Base-by-base conservation (phyloP, 2,797 vertebrate species). In the Kryptolebias ocellatus region DNA sequence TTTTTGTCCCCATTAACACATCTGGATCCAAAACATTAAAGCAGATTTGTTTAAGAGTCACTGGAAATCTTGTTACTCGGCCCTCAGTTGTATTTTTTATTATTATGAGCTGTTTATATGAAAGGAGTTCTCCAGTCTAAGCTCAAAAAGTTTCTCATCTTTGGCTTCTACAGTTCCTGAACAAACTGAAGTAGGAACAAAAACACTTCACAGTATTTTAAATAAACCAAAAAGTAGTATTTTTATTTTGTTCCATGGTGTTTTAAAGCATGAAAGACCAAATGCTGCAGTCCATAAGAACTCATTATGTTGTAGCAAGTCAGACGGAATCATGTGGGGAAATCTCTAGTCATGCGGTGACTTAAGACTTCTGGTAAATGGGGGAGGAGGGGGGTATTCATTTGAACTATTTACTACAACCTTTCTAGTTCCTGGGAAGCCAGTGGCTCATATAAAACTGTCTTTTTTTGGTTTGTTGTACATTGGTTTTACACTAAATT, bases 391-490 rank as follows among this genome's bases (percentile, higher is more conserved):
- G 12, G 45, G 31, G 2, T 50, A 3, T 27, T 66, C 20, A 14
- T 64, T 51, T 59, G 2, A 70, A 62, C 11, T 20, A 1, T 57
- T 61, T n/a, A 12, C 18, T 54, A 4, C 34, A 54, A 53, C 24
- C 18, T 74, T 53, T 63, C 7, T 3, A 49, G 52, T 65, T 64
- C 53, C 62, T 58, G 51, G 27, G 50, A 72, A 55, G 53, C 49
- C 34, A 11, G 12, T 31, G 12, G 44, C 72, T 87, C 85, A 87
- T 83, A 74, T 84, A 82, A 46, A 64, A 74, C 86, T 46, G 39
- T 51, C 20, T 53, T 73, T 76, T 68, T 24, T 53, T 71, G 74
- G 49, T 72, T 39, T 51, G n/a, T 76, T 62, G 57, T 53, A 46
- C 49, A 53, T 67, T 29, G 46, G 51, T 58, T 24, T 56, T 56